Evolutionary conservation across 2,797 vertebrate genomes (phyloP), one percentile per base, ranked within the genome.

Genomic region (Poeciliopsis infans): DNA sequence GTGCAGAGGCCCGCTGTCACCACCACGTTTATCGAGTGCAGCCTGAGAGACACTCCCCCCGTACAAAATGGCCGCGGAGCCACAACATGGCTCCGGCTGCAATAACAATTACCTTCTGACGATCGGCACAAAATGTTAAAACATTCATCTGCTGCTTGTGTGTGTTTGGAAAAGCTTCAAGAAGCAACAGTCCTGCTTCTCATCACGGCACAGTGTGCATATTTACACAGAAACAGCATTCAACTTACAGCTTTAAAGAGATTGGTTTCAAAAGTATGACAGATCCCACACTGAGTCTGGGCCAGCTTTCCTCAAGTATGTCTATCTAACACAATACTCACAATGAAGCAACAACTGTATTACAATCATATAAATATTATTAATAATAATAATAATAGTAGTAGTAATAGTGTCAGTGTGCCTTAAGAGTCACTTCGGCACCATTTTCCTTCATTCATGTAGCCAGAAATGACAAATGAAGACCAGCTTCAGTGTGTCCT

Each of bases 401-500:
- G 80, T 79, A 33, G 79, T 31, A 31, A 13, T 16, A 57, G 81
- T 79, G 73, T 81, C 82, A 77, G 53, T 64, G 23, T 18, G 61
- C 71, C 83, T 77, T 77, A 25, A 64, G 61, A 91, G 72, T 90
- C 91, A 66, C 80, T 75, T 77, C 64, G 85, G 84, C 76, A 85
- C 81, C 74, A 25, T 82, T 78, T 0, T 23, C 80, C 68, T 88
- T 69, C 69, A 46, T 86, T 82, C 41, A 25, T 64, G 41, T 53
- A 47, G 82, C 87, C 69, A 86, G 83, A 86, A 91, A 83, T 45
- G 83, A 85, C 77, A 72, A 86, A 73, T 83, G 95, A 95, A 96
- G 95, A 93, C 95, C 95, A 94, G 95, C 95, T 96, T 94, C 95
- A 91, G 68, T 76, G 80, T 75, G 86, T 90, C 85, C 80, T 87